phyloP scores from a whole-genome alignment of 2,888 invertebrate species.

The Orthosia cruda region DNA sequence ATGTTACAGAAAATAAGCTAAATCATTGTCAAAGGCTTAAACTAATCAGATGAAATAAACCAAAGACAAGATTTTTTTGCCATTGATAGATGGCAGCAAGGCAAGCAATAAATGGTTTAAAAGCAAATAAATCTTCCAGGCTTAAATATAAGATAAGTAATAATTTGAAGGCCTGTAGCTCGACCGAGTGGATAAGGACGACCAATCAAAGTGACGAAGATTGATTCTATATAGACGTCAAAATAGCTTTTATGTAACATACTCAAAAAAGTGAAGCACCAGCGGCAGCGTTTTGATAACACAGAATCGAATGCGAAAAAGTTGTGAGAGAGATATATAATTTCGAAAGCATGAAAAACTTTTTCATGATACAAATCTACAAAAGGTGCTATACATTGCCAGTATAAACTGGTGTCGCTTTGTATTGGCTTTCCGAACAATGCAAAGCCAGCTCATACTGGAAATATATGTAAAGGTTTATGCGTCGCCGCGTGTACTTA shows the following conservation, averaged over 20 bases:
- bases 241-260: constrained; percentile 1
- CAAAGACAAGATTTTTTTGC: not conserved
- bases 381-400: not conserved
- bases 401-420: not conserved
- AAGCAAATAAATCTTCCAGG: constrained; percentile 8
- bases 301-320: not conserved
- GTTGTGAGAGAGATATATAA: not conserved
- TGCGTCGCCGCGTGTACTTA: not conserved
- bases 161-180: constrained; percentile 13
- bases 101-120: not conserved
- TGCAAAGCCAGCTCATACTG: not conserved
- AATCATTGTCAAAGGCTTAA: not conserved
- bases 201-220: constrained; percentile 43
- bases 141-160: constrained; percentile 3
- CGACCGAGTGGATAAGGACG: constrained; percentile 5
- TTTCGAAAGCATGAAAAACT: not conserved
- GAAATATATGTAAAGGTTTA: not conserved
- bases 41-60: not conserved
- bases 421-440: not conserved
- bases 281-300: not conserved
- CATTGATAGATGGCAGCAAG: not conserved
- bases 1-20: not conserved
- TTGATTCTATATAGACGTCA: constrained; percentile 32
- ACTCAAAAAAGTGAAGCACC: constrained; percentile 9
- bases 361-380: not conserved